Percentiles rank a stretch among this genome's conserved stretches.
These are phyloP conservation scores for Anguilla obscura DNA, from an alignment of 2,797 vertebrate species.

Conservation along the genomic window DNA sequence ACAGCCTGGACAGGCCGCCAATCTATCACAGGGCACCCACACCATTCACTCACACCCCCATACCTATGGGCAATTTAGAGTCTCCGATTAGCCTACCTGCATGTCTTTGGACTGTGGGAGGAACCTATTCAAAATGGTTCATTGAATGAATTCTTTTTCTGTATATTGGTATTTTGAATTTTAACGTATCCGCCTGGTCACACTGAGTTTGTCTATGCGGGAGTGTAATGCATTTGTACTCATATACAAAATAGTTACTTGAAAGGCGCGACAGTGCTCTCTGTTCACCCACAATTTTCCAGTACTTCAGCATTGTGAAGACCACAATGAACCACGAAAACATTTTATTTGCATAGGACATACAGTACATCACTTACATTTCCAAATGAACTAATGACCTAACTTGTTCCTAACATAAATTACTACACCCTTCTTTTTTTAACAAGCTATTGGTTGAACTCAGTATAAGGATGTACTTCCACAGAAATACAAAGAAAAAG, in stretches of 20 bases:
- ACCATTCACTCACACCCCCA: too few species aligned
- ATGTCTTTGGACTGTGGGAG: too few species aligned
- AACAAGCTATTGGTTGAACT: neutral
- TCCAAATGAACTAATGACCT: neutral
- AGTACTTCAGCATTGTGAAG: neutral
- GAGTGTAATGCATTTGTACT: neutral
- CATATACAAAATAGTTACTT: neutral
- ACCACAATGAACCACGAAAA: neutral
- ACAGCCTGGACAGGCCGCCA: too few species aligned
- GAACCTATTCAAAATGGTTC: too few species aligned
- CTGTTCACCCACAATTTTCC: neutral
- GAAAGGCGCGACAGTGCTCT: neutral
- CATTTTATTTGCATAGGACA: slow-evolving; percentile 9
- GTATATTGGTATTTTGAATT: too few species aligned
- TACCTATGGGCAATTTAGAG: too few species aligned
- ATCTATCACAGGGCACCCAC: too few species aligned
- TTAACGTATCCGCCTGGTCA: too few species aligned
- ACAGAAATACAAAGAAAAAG: neutral
- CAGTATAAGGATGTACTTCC: neutral
- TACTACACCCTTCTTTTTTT: neutral
- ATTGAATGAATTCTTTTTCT: too few species aligned
- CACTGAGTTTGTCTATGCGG: too few species aligned
- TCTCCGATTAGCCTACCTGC: too few species aligned
- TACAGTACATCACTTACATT: neutral
- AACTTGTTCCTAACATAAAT: neutral